Conservation (phyloP, 2,888 invertebrate species). For the Cylindroiulus punctatus region DNA sequence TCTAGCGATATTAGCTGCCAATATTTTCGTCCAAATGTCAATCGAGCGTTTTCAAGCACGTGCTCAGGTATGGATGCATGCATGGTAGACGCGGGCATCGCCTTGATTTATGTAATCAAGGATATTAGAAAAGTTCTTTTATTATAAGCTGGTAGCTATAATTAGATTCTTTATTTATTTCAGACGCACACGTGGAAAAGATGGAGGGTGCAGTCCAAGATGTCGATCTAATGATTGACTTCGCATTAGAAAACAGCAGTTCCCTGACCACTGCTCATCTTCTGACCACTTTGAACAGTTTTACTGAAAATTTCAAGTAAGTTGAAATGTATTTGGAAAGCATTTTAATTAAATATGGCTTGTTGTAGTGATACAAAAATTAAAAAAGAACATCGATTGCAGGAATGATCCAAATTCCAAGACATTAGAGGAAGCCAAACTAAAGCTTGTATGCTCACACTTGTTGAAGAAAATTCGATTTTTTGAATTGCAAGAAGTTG, state of each 20-base stretch:
- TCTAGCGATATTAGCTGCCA: background rate
- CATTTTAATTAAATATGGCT: background rate
- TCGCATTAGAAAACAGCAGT: background rate
- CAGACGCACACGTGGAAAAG: background rate
- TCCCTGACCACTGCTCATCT: background rate
- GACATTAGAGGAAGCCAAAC: background rate
- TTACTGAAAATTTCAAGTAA: background rate
- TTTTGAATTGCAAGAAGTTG: slow-evolving; percentile 27
- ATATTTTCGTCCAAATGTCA: background rate
- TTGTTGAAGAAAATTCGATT: background rate
- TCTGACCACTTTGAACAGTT: background rate
- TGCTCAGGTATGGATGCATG: background rate
- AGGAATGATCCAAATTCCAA: background rate
- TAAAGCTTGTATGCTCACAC: background rate
- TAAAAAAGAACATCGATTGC: background rate
- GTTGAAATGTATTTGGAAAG: background rate
- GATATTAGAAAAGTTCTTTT: too few species aligned
- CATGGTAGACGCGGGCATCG: too few species aligned
- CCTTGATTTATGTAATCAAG: too few species aligned
- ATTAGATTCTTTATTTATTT: background rate
- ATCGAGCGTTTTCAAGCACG: background rate
- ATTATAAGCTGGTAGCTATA: too few species aligned
- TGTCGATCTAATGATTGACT: background rate
- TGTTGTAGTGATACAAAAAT: too few species aligned
- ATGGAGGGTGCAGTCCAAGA: background rate